Base-by-base conservation (phyloP, 2,113 vertebrate genomes). In the Stigmatopora argus region DNA sequence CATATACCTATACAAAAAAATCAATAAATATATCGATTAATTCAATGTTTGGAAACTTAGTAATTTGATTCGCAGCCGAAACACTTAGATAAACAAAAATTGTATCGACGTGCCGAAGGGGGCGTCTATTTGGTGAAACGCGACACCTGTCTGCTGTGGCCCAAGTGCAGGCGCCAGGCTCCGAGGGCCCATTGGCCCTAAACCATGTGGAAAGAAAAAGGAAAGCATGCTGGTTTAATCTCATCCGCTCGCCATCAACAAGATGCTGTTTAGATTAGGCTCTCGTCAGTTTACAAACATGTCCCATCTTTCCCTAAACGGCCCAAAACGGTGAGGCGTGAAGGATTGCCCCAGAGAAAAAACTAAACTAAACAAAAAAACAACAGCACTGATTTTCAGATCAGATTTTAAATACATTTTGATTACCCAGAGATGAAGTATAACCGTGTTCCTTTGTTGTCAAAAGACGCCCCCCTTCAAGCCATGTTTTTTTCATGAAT, bases 171-270 rank as follows among this genome's bases (percentile, higher is more conserved):
- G 89, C 91, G 91, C 91, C 92, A 92, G 65, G 59, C 69, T 89
- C 79, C 85, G 86, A 87, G 81, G 85, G 83, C 85, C 85, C 78
- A 73, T 78, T 76, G 77, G 80, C 79, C 71, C 81, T 80, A 78
- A 89, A 85, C 83, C 76, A 79, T 64, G 73, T 82, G 79, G 76
- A 86, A 85, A 88, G 79, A 88, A 86, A 85, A 85, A 79, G 51
- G 75, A 80, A 64, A 38, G 74, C 73, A 72, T 77, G 81, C 79
- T 74, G 78, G 84, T 81, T 86, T 83, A 88, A 91, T 90, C 88
- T 87, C 89, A 90, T 90, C 88, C 85, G 85, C 83, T 89, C 79
- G 71, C 88, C 85, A 88, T 89, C 90, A 88, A 81, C 84, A 88
- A 66, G 74, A 67, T 53, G 61, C 71, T 91, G 85, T 90, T 90